Conservation (phyloP, 2,113 vertebrate genomes). For the Callopanchax toddi region DNA sequence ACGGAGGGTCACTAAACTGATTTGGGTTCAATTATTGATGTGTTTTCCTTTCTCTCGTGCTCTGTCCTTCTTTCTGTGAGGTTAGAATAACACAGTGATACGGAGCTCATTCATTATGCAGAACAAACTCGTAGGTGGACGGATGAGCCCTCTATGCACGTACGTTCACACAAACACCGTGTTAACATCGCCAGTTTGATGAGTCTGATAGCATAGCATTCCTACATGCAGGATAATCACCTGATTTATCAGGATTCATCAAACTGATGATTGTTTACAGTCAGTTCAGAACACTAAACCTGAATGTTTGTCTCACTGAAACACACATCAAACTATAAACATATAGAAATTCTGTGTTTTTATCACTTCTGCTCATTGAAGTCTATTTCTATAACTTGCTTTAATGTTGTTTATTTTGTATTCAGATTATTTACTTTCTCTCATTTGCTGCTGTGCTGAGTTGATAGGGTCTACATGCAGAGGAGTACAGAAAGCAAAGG, state of each 20-base stretch:
- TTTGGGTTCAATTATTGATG: conserved; percentile 76
- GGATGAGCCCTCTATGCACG: conserved; percentile 46
- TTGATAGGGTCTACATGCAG: no score
- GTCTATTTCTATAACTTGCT: no score
- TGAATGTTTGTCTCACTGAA: not conserved
- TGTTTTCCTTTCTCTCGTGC: conserved; percentile 60
- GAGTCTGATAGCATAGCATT: conserved; percentile 23
- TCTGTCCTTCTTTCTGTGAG: conserved; percentile 49
- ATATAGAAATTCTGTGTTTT: not conserved
- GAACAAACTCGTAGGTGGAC: conserved; percentile 13
- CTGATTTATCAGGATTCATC: not conserved
- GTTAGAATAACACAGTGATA: conserved; percentile 69
- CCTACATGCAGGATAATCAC: conserved; percentile 2
- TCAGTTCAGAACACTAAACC: not conserved
- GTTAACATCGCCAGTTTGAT: conserved; percentile 15
- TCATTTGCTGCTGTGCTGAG: no score
- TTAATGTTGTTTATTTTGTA: no score
- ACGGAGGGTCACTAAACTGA: conserved; percentile 66
- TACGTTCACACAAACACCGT: not conserved
- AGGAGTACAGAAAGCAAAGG: no score
- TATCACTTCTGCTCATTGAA: no score
- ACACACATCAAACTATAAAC: no score
- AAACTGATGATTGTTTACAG: not conserved
- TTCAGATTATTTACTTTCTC: no score
- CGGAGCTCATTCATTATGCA: conserved; percentile 71